Evolutionary conservation across 2,888 invertebrate species (phyloP).

Genomic region (Synergus umbraculus): DNA sequence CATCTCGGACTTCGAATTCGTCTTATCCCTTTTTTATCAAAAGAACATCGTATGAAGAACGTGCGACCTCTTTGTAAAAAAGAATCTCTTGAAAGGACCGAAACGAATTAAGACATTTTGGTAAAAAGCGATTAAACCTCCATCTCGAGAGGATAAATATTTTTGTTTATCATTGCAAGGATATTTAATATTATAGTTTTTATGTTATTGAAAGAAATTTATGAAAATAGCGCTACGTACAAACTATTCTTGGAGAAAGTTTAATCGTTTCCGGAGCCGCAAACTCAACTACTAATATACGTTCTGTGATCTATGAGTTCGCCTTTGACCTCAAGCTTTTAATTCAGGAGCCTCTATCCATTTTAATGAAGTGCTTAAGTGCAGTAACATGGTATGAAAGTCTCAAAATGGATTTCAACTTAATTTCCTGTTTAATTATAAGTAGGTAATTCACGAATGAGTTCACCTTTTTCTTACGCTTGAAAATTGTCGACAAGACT

Average conservation of each 20-base stretch:
- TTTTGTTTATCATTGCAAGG: not conserved
- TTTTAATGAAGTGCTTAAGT: constrained; percentile 32
- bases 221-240: not conserved
- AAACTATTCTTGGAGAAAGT: constrained; percentile 29
- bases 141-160: not conserved
- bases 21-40: not conserved
- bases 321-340: constrained; percentile 28
- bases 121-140: not conserved
- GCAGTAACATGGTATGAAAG: not conserved
- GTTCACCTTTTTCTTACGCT: constrained; percentile 2
- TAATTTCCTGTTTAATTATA: not conserved
- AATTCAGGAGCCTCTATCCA: constrained; percentile 21
- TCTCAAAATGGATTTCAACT: constrained; percentile 9
- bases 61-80: not conserved
- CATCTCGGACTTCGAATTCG: not conserved
- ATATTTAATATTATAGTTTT: not conserved
- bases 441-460: not conserved
- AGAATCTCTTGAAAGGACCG: not conserved
- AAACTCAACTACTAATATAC: constrained; percentile 37
- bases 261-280: constrained; percentile 27
- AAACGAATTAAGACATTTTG: not conserved
- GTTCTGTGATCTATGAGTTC: constrained; percentile 12
- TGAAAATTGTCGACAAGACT: not conserved
- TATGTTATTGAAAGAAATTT: not conserved
- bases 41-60: constrained; percentile 3